Percentiles rank a stretch among this genome's conserved stretches.
Evolutionary conservation across 1,140 invertebrate species (phyloP).

Genomic region (Gonatopus flavifemur): DNA sequence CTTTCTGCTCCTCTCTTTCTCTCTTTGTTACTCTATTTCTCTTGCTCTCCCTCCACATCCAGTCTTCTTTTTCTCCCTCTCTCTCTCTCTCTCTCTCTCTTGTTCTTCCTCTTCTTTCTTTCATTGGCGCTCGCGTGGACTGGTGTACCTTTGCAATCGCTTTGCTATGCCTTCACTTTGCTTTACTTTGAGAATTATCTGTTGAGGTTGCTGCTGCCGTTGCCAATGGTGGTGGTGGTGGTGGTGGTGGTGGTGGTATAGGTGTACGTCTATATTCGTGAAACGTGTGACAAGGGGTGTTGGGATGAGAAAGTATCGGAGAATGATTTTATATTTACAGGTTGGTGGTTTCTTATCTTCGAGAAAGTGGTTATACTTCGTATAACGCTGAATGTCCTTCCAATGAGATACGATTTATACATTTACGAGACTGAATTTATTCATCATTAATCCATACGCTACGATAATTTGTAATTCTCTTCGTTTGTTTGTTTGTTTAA

Average conservation of each 20-base stretch:
- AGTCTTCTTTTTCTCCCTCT: neutral
- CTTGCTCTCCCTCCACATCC: neutral
- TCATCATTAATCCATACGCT: too few species aligned
- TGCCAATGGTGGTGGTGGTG: too few species aligned
- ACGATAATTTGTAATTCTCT: too few species aligned
- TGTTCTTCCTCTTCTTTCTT: slow-evolving; percentile 18
- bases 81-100: neutral
- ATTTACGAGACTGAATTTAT: too few species aligned
- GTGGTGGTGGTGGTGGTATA: too few species aligned
- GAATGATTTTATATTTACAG: too few species aligned
- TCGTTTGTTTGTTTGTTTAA: too few species aligned
- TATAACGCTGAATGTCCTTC: too few species aligned
- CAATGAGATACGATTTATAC: too few species aligned
- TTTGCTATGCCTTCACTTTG: slow-evolving; percentile 13
- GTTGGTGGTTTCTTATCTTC: too few species aligned
- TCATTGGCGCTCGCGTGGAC: slow-evolving; percentile 6
- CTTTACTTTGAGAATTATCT: slow-evolving; percentile 28
- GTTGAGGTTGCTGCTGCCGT: slow-evolving; percentile 8
- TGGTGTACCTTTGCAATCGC: slow-evolving; percentile 1
- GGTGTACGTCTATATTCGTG: slow-evolving; percentile 23
- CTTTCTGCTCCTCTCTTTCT: slow-evolving; percentile 24
- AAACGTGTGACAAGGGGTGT: neutral
- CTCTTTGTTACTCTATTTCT: slow-evolving; percentile 17
- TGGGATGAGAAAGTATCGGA: too few species aligned
- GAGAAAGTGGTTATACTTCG: too few species aligned